Base-by-base conservation (phyloP, 2,113 vertebrate genomes). In the Theristicus caerulescens region DNA sequence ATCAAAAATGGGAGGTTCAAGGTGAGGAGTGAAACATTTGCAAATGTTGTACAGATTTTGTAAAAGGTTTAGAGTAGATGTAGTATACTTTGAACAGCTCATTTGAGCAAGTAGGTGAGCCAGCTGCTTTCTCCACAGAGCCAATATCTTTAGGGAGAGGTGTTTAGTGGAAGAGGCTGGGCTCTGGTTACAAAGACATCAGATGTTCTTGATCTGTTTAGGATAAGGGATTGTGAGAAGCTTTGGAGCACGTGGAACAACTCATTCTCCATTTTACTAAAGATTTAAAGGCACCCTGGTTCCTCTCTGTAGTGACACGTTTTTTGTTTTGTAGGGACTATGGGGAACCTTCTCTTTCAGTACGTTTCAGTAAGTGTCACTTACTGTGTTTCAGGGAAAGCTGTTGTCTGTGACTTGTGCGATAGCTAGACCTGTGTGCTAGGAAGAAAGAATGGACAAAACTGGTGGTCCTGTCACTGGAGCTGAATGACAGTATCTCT, bases 121-220 rank as follows among this genome's bases (percentile, higher is more conserved):
- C 71, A 44, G 47, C 26, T 69, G 32, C 38, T 44, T 38, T 54
- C 29, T 29, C 36, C 2, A 2, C 54, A 73, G n/a, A 57, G 31
- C 13, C 15, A 9, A 0, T 14, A 8, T 7, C 21, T 74, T 40
- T 9, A 58, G 40, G 44, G 11, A 42, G 12, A 70, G 55, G 3
- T n/a, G 27, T 10, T 36, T 8, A 31, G 9, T 55, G 52, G 38
- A 16, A 44, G 34, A 42, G 11, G 17, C 21, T 85, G 34, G 40
- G 27, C 21, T 58, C 22, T 21, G 32, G 5, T 16, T 69, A 17
- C 34, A 52, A 13, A 72, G n/a, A 16, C 25, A 14, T 27, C 11
- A 13, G 16, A 6, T 34, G 8, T 24, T 65, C 64, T 90, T 38
- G 20, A 20, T 24, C 38, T 36, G 8, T 10, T 40, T 32, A 15